These are phyloP conservation scores for Diarsia mendica DNA, from an alignment of 2,888 invertebrate genomes.

Conservation along the genomic window DNA sequence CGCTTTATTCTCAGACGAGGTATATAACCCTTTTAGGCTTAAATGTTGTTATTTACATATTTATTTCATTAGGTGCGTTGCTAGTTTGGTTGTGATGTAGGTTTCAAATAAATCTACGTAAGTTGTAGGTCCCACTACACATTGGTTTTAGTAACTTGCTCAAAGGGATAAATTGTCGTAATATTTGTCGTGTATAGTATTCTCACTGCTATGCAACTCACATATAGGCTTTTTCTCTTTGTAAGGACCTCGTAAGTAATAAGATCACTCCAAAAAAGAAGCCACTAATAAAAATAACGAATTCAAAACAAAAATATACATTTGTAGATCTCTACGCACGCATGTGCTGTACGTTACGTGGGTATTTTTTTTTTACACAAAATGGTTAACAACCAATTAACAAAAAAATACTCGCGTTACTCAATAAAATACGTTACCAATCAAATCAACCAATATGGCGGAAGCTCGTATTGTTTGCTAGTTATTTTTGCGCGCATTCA, in stretches of 20 bases:
- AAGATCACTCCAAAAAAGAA: background rate
- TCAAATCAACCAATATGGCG: constrained; percentile 29
- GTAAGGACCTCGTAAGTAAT: background rate
- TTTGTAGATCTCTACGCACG: too few relatives aligned
- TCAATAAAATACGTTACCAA: constrained; percentile 34
- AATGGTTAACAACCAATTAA: constrained; percentile 14
- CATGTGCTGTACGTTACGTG: too few relatives aligned
- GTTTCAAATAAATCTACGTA: constrained; percentile 7
- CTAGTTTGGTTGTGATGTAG: constrained; percentile 13
- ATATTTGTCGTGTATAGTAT: background rate
- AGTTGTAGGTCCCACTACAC: too few relatives aligned
- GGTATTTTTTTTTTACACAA: background rate
- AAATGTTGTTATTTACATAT: constrained; percentile 27
- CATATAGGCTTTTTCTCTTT: background rate
- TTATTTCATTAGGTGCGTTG: constrained; percentile 21
- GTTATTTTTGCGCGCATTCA: constrained; percentile 41
- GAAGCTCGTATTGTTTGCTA: constrained; percentile 8
- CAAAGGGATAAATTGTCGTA: background rate
- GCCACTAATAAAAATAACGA: background rate
- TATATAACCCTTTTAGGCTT: constrained; percentile 9
- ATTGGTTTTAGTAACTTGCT: too few relatives aligned
- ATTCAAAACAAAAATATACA: too few relatives aligned
- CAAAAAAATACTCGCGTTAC: constrained; percentile 10
- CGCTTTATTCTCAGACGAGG: constrained; percentile 15
- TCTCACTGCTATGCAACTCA: background rate